phyloP scores from a whole-genome alignment of 2,797 vertebrate species.

The Myotis planiceps region DNA sequence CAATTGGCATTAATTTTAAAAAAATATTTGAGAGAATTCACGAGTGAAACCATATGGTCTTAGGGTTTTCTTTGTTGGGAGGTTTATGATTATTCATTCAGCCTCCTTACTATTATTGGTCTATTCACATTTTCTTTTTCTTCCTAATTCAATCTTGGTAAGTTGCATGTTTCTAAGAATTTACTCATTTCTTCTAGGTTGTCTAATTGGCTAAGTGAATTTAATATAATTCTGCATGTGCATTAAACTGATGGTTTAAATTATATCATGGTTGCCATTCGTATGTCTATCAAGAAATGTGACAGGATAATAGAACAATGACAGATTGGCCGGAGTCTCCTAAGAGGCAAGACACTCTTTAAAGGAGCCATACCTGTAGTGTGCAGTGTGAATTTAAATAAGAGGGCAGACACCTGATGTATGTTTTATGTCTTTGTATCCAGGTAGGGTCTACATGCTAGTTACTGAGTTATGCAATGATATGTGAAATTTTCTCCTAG shows the following conservation, averaged over 20 bases:
- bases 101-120: background rate
- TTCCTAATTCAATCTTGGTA: background rate
- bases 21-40: background rate
- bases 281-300: background rate
- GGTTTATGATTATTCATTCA: background rate
- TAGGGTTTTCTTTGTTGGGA: background rate
- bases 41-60: background rate
- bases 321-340: background rate
- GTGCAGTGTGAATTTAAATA: background rate
- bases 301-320: background rate
- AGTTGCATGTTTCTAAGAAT: background rate
- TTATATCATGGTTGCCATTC: background rate
- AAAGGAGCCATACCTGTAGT: background rate
- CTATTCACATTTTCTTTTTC: background rate
- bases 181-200: background rate
- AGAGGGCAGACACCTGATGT: background rate
- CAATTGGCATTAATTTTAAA: background rate
- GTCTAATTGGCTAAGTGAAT: background rate
- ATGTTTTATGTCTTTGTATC: background rate
- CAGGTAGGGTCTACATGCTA: background rate
- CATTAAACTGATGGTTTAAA: background rate
- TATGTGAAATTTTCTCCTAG: background rate
- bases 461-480: background rate
- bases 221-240: background rate
- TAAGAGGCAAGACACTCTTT: background rate